Conservation (phyloP, 2,797 vertebrate species). For the Trachurus trachurus region DNA sequence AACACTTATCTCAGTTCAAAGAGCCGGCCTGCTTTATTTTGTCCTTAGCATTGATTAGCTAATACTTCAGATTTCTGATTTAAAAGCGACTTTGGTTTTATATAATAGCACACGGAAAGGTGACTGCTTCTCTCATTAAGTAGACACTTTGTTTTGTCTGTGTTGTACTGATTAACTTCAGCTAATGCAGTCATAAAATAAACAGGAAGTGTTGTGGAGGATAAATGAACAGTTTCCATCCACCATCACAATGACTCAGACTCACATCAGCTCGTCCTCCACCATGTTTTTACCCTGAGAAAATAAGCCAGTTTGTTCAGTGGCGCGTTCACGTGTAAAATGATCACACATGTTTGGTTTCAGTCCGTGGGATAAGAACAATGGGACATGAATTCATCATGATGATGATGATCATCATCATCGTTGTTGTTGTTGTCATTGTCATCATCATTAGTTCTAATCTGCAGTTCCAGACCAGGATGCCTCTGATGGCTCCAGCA, state of each 20-base stretch:
- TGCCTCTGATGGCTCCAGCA: background rate
- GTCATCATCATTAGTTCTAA: background rate
- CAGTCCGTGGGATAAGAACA: constrained; percentile 23
- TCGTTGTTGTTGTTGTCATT: background rate
- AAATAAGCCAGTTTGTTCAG: constrained; percentile 42
- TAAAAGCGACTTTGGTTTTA: constrained; percentile 1
- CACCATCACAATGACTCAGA: constrained; percentile 27
- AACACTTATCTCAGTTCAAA: constrained; percentile 41
- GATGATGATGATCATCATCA: no score
- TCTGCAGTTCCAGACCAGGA: constrained; percentile 8
- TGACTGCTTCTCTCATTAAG: background rate
- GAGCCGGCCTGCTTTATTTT: constrained; percentile 14
- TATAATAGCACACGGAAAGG: background rate
- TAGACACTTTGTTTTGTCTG: background rate
- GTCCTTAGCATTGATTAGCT: background rate
- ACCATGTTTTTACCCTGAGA: background rate
- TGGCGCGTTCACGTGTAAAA: constrained; percentile 15
- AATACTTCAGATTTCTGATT: background rate
- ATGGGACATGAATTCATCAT: constrained; percentile 18
- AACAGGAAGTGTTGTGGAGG: constrained; percentile 9
- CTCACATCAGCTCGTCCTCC: constrained; percentile 13
- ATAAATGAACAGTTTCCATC: constrained; percentile 13
- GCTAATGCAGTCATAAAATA: background rate
- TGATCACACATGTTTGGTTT: constrained; percentile 14
- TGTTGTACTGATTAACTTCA: background rate